Percentiles rank a stretch among this genome's conserved stretches.
Conservation (phyloP, 2,888 invertebrate species). For the Perdita meconis region DNA sequence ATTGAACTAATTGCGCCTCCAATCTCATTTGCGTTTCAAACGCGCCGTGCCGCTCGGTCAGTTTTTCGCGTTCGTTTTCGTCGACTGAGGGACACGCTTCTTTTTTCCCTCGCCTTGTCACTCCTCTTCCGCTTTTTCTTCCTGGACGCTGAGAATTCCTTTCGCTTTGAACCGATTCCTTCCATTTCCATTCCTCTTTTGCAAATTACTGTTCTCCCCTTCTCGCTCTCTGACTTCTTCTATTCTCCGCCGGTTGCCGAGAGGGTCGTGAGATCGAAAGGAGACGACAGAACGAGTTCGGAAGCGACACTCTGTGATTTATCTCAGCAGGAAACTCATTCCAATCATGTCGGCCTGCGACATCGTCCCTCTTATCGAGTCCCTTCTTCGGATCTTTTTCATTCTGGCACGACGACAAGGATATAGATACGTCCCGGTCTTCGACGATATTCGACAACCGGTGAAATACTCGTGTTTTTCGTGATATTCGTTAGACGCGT, state of each 20-base stretch:
- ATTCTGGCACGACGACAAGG: slow-evolving; percentile 23
- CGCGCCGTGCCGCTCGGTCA: slow-evolving; percentile 7
- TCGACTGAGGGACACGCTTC: slow-evolving; percentile 3
- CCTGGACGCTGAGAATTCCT: neutral
- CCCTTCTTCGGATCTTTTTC: slow-evolving; percentile 39
- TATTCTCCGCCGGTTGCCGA: neutral
- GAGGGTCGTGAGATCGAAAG: neutral
- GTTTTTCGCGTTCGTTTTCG: slow-evolving; percentile 1
- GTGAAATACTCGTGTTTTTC: slow-evolving; percentile 10
- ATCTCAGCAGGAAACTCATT: slow-evolving; percentile 50
- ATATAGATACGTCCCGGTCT: slow-evolving; percentile 30
- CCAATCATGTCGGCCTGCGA: slow-evolving; percentile 52
- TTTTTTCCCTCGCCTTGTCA: neutral
- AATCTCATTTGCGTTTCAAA: slow-evolving; percentile 60
- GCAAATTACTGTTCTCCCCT: slow-evolving; percentile 26
- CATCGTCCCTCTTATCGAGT: slow-evolving; percentile 38
- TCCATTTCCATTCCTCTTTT: neutral
- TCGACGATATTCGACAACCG: slow-evolving; percentile 4
- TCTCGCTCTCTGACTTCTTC: neutral
- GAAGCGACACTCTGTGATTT: slow-evolving; percentile 40
- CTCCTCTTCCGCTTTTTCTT: neutral
- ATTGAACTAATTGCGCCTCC: slow-evolving; percentile 55
- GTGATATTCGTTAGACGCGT: neutral
- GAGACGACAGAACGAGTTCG: slow-evolving; percentile 1
- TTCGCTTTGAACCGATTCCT: slow-evolving; percentile 9